Evolutionary conservation across 2,797 vertebrate genomes (phyloP).

Genomic region (Pseudotriccus pelzelni): DNA sequence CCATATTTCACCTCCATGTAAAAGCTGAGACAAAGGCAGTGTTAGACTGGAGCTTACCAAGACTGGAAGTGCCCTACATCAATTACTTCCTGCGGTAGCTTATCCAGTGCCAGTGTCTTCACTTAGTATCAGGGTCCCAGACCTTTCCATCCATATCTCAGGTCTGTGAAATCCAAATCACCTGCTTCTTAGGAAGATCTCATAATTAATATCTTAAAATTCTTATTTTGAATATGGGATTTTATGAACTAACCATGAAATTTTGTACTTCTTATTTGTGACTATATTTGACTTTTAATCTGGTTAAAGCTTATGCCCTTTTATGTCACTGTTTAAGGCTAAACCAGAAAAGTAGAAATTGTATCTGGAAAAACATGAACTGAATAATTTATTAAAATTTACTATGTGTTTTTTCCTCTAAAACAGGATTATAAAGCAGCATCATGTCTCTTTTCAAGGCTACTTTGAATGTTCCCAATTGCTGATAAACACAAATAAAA

Average conservation of each 20-base stretch:
- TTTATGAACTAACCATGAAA: not conserved
- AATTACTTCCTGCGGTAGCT: not conserved
- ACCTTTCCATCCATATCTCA: not conserved
- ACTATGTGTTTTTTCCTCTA: not conserved
- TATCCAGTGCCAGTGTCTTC: not conserved
- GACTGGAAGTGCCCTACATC: not conserved
- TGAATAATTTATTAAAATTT: not conserved
- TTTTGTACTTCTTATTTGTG: not conserved
- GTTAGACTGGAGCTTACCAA: accelerated
- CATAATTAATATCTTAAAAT: not conserved
- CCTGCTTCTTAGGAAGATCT: not conserved
- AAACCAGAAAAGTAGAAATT: not conserved
- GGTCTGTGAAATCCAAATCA: not conserved
- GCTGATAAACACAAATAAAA: not conserved
- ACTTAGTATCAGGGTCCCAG: not conserved
- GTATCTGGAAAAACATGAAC: not conserved
- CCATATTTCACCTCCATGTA: not conserved
- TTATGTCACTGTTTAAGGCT: not conserved
- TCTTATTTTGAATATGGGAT: not conserved
- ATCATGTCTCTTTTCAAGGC: not conserved
- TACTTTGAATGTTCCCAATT: not conserved
- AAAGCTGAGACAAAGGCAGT: not conserved
- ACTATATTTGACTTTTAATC: not conserved
- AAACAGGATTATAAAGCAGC: not conserved
- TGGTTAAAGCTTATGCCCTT: not conserved